phyloP scores from a whole-genome alignment of 2,888 invertebrate species.

The Aphrophora alni region DNA sequence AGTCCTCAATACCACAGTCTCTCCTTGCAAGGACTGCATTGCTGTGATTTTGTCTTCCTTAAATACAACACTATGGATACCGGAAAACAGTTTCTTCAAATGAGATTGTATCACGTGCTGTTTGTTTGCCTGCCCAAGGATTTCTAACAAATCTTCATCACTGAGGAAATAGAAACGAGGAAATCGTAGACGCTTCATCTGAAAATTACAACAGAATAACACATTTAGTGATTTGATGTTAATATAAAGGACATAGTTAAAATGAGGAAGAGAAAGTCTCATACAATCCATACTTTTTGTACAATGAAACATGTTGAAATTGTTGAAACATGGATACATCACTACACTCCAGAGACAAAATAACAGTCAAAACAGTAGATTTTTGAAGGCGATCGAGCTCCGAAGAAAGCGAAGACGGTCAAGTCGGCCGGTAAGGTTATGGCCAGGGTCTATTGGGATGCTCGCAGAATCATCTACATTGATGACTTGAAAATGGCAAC shows the following conservation, averaged over 20 bases:
- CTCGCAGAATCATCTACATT: too few species aligned
- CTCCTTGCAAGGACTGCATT: conserved; percentile 78
- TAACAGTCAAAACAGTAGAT: too few species aligned
- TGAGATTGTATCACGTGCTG: conserved; percentile 91
- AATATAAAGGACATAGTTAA: too few species aligned
- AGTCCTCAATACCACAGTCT: conserved; percentile 71
- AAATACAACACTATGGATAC: conserved; percentile 80
- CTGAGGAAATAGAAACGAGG: conserved; percentile 97
- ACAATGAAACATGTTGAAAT: not conserved
- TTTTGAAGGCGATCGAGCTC: too few species aligned
- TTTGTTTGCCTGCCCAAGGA: conserved; percentile 91
- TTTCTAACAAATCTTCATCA: conserved; percentile 96
- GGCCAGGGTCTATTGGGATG: too few species aligned
- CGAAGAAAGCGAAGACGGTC: too few species aligned
- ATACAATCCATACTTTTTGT: not conserved
- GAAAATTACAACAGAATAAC: conserved; percentile 51
- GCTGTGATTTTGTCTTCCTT: conserved; percentile 66
- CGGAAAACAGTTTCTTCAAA: conserved; percentile 95
- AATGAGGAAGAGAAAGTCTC: not conserved
- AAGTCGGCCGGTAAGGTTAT: too few species aligned
- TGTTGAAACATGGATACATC: too few species aligned
- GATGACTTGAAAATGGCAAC: too few species aligned
- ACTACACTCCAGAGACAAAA: too few species aligned
- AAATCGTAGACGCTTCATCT: conserved; percentile 93
- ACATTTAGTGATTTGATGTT: not conserved